Percentiles rank a stretch among this genome's conserved stretches.
Conservation (phyloP, 2,797 vertebrate species). For the Prunella strophiata region DNA sequence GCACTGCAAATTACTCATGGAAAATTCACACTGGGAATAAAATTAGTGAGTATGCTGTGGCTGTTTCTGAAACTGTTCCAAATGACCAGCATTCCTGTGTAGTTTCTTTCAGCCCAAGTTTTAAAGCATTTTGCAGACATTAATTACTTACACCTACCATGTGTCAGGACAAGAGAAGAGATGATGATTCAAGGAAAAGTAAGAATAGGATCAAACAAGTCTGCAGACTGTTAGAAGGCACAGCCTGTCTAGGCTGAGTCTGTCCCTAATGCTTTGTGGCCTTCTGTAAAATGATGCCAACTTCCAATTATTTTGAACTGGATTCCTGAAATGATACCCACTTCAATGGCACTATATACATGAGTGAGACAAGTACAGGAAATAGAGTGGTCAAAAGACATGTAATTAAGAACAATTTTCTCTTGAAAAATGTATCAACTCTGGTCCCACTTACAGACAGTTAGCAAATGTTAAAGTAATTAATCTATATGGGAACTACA, state of each 20-base stretch:
- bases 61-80: neutral
- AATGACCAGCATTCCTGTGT: neutral
- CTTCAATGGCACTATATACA: neutral
- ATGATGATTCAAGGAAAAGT: neutral
- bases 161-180: neutral
- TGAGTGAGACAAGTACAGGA: neutral
- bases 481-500: neutral
- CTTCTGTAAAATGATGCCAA: neutral
- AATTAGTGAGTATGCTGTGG: neutral
- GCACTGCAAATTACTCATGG: neutral
- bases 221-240: neutral
- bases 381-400: neutral
- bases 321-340: neutral
- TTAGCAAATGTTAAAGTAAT: neutral
- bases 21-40: conserved; percentile 17
- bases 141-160: neutral
- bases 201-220: neutral
- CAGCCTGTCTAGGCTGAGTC: neutral
- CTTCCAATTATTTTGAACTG: neutral
- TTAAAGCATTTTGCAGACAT: neutral
- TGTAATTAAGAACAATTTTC: neutral
- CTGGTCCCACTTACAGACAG: neutral
- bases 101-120: neutral
- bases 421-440: neutral
- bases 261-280: neutral